These are phyloP conservation scores for Meandrusa payeni DNA, from an alignment of 2,888 invertebrate species.

Conservation along the genomic window DNA sequence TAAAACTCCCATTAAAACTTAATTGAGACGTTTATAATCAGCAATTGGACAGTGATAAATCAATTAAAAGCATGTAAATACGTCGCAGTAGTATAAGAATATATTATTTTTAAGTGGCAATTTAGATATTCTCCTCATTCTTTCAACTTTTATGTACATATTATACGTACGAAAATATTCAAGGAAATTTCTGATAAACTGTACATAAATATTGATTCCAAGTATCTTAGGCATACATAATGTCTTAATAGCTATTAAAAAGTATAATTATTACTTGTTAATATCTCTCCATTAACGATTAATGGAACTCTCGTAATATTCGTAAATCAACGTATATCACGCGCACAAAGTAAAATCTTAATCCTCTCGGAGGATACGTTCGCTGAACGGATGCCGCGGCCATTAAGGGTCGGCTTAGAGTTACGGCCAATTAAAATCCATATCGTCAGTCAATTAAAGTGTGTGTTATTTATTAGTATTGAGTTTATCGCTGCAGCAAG, in stretches of 20 bases:
- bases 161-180: background rate
- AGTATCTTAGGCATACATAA: constrained; percentile 12
- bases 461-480: constrained; percentile 63
- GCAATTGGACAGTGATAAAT: no score
- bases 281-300: constrained; percentile 16
- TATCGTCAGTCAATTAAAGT: constrained; percentile 70
- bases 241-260: constrained; percentile 18
- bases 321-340: constrained; percentile 27
- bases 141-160: no score
- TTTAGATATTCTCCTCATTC: no score
- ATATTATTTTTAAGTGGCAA: no score
- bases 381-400: constrained; percentile 40
- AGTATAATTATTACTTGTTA: background rate
- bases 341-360: constrained; percentile 41
- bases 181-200: background rate
- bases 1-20: no score
- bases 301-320: constrained; percentile 8
- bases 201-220: constrained; percentile 1
- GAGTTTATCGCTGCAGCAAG: constrained; percentile 52
- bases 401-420: constrained; percentile 56
- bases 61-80: no score
- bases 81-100: no score
- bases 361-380: constrained; percentile 47
- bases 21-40: no score
- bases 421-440: constrained; percentile 75